Evolutionary conservation across 1,140 invertebrate genomes (phyloP).

Genomic region (Gryon sp.): DNA sequence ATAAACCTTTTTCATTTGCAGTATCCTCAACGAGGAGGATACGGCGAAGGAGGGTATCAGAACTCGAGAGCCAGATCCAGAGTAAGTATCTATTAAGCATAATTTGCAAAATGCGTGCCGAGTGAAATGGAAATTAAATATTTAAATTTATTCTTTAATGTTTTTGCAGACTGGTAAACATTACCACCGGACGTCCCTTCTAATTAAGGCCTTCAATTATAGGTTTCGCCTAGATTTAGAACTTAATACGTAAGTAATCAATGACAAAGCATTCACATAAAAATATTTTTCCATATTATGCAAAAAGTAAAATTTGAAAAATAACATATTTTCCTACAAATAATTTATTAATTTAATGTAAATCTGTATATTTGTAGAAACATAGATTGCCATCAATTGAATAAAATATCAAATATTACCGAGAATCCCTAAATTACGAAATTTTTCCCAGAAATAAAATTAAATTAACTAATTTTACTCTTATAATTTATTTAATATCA

Average conservation of each 20-base stretch:
- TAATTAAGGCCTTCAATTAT: conserved; percentile 97
- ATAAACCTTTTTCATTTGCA: conserved; percentile 64
- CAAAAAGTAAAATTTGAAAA: no score
- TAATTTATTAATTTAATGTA: no score
- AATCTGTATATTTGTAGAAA: no score
- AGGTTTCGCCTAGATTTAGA: conserved; percentile 97
- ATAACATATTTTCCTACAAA: not conserved
- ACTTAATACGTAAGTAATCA: conserved; percentile 93
- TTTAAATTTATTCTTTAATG: conserved; percentile 29
- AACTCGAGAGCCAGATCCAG: conserved; percentile 77
- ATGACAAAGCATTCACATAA: no score
- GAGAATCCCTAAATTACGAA: no score
- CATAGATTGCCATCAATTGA: no score
- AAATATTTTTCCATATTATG: no score
- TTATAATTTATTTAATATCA: no score
- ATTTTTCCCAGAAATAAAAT: no score
- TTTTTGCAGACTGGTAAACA: conserved; percentile 90
- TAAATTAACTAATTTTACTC: no score
- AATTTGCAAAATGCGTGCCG: no score
- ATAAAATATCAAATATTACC: no score
- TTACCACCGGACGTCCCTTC: conserved; percentile 94
- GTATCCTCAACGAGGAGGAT: conserved; percentile 79
- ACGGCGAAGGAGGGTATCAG: conserved; percentile 76
- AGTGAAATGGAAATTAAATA: conserved; percentile 1
- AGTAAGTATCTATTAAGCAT: conserved; percentile 74